Conservation (phyloP, 2,113 vertebrate species). For the Heteronetta atricapilla region DNA sequence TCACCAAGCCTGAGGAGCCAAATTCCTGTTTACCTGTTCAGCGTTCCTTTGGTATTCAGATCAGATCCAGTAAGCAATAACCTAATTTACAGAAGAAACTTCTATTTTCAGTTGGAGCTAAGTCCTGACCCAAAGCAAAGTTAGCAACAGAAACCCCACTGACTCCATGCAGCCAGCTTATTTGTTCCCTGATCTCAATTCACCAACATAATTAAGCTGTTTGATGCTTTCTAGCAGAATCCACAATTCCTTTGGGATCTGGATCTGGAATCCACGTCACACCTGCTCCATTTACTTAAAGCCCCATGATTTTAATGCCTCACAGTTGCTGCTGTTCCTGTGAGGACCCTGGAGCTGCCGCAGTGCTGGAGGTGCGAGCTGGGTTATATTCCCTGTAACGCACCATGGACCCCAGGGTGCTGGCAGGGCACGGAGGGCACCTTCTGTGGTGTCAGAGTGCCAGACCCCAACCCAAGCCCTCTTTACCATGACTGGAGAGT, state of each 20-base stretch:
- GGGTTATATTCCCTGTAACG: not conserved
- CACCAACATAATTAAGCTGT: not conserved
- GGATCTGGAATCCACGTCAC: not conserved
- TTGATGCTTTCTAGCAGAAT: not conserved
- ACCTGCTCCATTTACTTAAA: not conserved
- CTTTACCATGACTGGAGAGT: not conserved
- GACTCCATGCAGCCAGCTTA: not conserved
- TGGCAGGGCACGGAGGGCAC: not conserved
- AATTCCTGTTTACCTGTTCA: not conserved
- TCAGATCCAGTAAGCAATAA: not conserved
- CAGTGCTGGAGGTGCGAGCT: not conserved
- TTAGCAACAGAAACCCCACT: not conserved
- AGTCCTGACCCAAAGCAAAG: not conserved
- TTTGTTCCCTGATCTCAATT: not conserved
- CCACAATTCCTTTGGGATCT: not conserved
- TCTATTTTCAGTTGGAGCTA: not conserved
- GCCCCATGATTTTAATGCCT: not conserved
- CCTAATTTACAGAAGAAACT: not conserved
- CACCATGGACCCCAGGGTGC: not conserved
- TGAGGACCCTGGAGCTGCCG: fast-evolving
- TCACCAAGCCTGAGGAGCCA: not conserved
- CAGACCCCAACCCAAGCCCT: not conserved
- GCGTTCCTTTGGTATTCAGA: not conserved
- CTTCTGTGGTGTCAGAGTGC: not conserved
- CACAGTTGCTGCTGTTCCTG: not conserved